Conservation (phyloP, 2,888 invertebrate genomes). For the Chaitophorus viminalis region DNA sequence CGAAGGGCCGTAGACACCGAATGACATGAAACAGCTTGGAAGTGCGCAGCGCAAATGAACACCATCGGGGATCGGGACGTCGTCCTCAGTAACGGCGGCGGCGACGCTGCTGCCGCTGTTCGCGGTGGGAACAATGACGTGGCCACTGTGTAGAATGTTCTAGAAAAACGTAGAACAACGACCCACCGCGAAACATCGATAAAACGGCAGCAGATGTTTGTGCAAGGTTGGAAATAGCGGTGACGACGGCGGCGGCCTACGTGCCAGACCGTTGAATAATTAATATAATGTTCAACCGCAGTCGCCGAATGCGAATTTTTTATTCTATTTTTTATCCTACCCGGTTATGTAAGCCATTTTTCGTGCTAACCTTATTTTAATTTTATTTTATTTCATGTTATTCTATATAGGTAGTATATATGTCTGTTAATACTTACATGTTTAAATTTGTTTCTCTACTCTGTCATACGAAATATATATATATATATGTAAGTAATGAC, state of each 20-base stretch:
- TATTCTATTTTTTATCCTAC: too few species aligned
- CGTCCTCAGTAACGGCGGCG: neutral
- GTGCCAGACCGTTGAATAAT: neutral
- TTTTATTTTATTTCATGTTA: too few species aligned
- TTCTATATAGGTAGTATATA: too few species aligned
- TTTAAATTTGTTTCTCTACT: too few species aligned
- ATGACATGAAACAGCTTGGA: neutral
- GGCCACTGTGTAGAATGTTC: neutral
- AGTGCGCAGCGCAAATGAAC: slow-evolving; percentile 8
- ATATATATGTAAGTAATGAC: too few species aligned
- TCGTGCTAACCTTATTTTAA: too few species aligned
- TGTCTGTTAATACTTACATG: too few species aligned
- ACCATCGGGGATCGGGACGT: neutral
- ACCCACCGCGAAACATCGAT: neutral
- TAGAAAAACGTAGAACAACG: neutral
- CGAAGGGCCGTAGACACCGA: neutral
- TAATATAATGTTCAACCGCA: neutral
- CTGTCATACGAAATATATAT: too few species aligned
- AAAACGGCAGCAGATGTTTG: neutral
- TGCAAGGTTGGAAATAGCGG: neutral
- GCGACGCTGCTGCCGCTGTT: neutral
- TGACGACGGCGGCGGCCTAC: neutral
- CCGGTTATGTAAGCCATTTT: too few species aligned
- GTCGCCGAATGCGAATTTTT: neutral
- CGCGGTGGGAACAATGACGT: neutral